Base-by-base conservation (phyloP, 2,113 vertebrate species). In the Vireo altiloquus region DNA sequence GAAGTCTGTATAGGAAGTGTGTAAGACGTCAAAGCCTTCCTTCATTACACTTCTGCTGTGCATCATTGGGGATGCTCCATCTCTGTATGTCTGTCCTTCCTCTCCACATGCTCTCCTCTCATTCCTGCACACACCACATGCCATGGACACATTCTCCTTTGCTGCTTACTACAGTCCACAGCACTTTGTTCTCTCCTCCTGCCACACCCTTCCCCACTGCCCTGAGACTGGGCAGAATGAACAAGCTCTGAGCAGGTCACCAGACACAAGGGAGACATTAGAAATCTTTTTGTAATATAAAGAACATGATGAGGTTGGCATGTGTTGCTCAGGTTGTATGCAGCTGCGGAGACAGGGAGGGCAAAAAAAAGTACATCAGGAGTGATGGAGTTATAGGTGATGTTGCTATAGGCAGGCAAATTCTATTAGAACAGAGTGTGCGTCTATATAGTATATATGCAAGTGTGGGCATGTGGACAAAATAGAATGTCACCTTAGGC, bases 31-130 rank as follows among this genome's bases (percentile, higher is more conserved):
- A 9, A 60, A 87, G 64, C 8, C 25, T 52, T 13, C 56, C 35
- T 77, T 44, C 9, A 1, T 1, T 35, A 49, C 39, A 46, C 33
- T 75, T 21, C 18, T 0, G 0, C 13, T 25, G 9, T 42, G 33
- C 6, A 5, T 40, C 8, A 4, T 3, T 18, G 4, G 3, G 30
- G 52, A 75, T 3, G 4, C 35, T 63, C n/a, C 15, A 10, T 9
- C 28, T 31, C 28, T 70, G 33, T 8, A 46, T 2, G 6, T 39
- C 40, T 3, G 5, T 39, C 37, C n/a, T 42, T 63, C 23, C 42
- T 82, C 61, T 79, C 40, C 59, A 40, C 0, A 3, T 18, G 27
- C 20, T 25, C 24, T 54, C 11, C 60, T 63, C 68, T 84, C 52
- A 46, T 39, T 42, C 25, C 78, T 27, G 20, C 4, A 4, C 40